Evolutionary conservation across 2,797 vertebrate species (phyloP), one percentile per base, ranked within the genome.

Genomic region (Gadopsis bispinosus): DNA sequence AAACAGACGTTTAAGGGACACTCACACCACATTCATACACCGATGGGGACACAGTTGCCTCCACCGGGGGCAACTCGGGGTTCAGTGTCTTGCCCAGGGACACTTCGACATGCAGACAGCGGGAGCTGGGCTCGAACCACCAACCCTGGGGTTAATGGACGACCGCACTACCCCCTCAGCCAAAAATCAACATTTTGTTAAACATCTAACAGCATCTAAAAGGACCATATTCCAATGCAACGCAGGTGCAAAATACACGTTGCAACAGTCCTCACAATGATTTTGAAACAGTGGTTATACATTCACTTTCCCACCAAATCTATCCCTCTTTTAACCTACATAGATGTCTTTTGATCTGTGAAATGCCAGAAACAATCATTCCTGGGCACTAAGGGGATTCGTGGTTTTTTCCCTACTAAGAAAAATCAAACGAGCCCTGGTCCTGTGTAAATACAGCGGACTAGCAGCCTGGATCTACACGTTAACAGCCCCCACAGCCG

Each of bases 401-500:
- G 41, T 56, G 41, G n/a, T 31, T 2, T 48, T 60, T 37, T 3
- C n/a, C 26, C 1, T 2, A 2, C 51, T 9, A 1, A 17, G 10
- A 10, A 19, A 19, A 69, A 19, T 35, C 2, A 45, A 20, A 45
- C 1, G 3, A 56, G 45, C 2, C 29, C 8, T 11, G 39, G 19
- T 20, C 7, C 58, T 54, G 35, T 51, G 59, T 48, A 62, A 69
- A 47, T 14, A 48, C 60, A 56, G 31, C 0, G 43, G 60, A 20
- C 54, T 35, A 56, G 51, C 45, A 12, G 64, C 35, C 65, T 69
- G 66, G 43, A 51, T 41, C 13, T 41, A 4, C 5, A 26, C 35
- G 74, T 11, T 62, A 22, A 61, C 33, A 16, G 66, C 73, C 39
- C 33, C 2, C 41, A 59, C 63, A 75, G 72, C 41, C 37, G 9